Evolutionary conservation across 2,888 invertebrate species (phyloP).

Genomic region (Leptinotarsa tumamoca): DNA sequence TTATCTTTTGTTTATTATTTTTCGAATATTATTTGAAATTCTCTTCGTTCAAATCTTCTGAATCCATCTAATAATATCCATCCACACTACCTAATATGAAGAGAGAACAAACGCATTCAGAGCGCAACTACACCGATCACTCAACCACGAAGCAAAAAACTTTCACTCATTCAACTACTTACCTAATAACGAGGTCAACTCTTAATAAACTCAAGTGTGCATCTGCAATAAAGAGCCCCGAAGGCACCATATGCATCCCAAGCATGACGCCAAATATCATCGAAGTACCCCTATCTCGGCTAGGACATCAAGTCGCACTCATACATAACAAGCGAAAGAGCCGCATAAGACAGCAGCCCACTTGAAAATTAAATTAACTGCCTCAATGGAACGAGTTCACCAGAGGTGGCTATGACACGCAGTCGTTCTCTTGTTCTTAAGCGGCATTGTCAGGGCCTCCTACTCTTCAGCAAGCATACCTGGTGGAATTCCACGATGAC

Average conservation of each 20-base stretch:
- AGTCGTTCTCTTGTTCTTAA: slow-evolving; percentile 30
- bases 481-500: slow-evolving; percentile 42
- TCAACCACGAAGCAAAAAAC: neutral
- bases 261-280: slow-evolving; percentile 39
- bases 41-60: too few species aligned
- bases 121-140: neutral
- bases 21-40: too few species aligned
- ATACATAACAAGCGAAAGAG: slow-evolving; percentile 38
- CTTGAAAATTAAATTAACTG: slow-evolving; percentile 52
- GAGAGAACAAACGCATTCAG: neutral
- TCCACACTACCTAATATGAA: too few species aligned
- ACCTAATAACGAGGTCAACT: neutral
- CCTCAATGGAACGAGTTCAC: slow-evolving; percentile 50
- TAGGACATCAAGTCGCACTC: slow-evolving; percentile 34
- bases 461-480: slow-evolving; percentile 44
- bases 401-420: slow-evolving; percentile 41
- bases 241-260: slow-evolving; percentile 35
- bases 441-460: slow-evolving; percentile 33
- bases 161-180: neutral
- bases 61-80: too few species aligned
- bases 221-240: slow-evolving; percentile 24
- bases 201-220: slow-evolving; percentile 11
- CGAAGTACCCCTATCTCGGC: slow-evolving; percentile 32
- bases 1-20: too few species aligned
- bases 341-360: slow-evolving; percentile 39